Conservation (phyloP, 2,113 vertebrate species). For the Ameiurus melas region DNA sequence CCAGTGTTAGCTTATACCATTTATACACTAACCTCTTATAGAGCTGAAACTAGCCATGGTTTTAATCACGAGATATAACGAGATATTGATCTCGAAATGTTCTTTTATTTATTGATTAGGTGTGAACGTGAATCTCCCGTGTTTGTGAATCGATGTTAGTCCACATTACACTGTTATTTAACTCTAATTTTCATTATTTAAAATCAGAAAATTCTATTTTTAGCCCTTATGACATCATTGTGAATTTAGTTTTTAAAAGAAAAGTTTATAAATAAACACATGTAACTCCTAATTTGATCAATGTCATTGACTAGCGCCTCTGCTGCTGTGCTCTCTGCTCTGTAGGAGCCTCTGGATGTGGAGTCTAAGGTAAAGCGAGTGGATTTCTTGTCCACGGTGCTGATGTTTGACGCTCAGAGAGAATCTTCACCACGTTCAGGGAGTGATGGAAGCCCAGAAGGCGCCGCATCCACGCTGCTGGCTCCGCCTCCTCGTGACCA, state of each 20-base stretch:
- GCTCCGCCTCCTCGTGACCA: conserved; percentile 80
- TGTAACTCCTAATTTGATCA: not conserved
- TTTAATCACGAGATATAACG: no score
- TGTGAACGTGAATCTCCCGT: not conserved
- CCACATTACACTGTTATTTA: not conserved
- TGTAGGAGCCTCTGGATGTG: conserved; percentile 34
- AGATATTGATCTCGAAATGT: not conserved
- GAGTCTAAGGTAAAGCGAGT: conserved; percentile 73
- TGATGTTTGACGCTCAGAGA: conserved; percentile 56
- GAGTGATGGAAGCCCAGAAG: conserved; percentile 72
- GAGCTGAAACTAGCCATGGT: no score
- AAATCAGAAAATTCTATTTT: not conserved
- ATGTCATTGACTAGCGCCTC: not conserved
- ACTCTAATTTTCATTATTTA: no score
- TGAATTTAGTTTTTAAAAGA: not conserved
- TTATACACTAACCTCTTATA: no score
- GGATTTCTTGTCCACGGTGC: conserved; percentile 79
- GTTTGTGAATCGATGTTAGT: not conserved
- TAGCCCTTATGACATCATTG: not conserved
- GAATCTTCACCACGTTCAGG: conserved; percentile 38
- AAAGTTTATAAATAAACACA: not conserved
- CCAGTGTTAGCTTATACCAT: not conserved
- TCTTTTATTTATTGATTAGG: not conserved
- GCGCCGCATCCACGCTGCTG: conserved; percentile 80
- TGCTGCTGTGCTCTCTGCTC: not conserved